Base-by-base conservation (phyloP, 2,888 invertebrate genomes). In the Erannis defoliaria region DNA sequence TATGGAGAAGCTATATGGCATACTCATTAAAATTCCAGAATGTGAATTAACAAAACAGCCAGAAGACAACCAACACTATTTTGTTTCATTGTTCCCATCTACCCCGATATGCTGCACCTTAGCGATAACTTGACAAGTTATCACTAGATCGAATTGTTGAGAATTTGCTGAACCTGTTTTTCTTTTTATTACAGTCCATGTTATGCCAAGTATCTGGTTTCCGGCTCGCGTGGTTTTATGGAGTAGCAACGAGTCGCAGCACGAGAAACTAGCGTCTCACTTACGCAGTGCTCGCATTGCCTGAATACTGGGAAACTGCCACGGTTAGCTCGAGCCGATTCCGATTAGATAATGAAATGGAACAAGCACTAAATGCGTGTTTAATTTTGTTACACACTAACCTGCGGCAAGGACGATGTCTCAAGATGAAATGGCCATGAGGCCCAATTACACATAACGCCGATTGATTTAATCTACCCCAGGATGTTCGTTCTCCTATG, bases 271-370 rank as follows among this genome's bases (percentile, higher is more conserved):
- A 8, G 23, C n/a, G 23, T n/a, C 42, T 42, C 42, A 42, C 42
- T 42, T 35, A 57, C 18, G 42, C 18, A 42, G 42, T 35, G 49
- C n/a, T 43, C 42, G 42, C 1, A 12, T 38, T 38, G 18, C 18
- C 38, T 10, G 38, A 10, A 8, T 40, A 40, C 31, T 21, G 16
- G 26, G 42, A 33, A 45, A 51, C 51, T 50, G 58, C 14, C 38
- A 26, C 49, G 43, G 31, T 51, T 51, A 9, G 50, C 45, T 23
- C 42, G 35, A 50, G 23, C 9, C 31, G 45, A 37, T 45, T 46
- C 10, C 14, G 26, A 51, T 45, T 48, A 57, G 49, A 49, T 57
- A 43, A 50, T 16, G 14, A 31, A 14, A 38, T 29, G 29, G 21
- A 45, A 51, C 45, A 35, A 50, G 16, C 26, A 26, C 14, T 26